A percentile compares a stretch with the other conserved stretches of the same genome.
These are phyloP conservation scores for Halcyon senegalensis DNA, from an alignment of 2,113 vertebrate species.

Conservation along the genomic window DNA sequence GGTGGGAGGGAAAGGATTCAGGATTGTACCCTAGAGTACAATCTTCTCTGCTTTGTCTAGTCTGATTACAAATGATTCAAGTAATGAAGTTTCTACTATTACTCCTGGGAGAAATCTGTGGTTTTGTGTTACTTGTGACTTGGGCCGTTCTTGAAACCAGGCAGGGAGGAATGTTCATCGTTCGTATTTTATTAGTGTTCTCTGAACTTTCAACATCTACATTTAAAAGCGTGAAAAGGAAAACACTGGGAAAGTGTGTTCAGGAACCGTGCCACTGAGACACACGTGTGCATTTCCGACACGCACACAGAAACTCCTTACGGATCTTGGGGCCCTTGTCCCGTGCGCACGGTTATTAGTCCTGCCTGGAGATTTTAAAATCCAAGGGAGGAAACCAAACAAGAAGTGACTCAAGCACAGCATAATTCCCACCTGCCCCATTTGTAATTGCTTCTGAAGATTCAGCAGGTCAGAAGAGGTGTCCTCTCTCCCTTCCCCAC, in stretches of 20 bases:
- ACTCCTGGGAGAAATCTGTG: slow-evolving; percentile 43
- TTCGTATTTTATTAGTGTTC: slow-evolving; percentile 7
- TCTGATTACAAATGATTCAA: slow-evolving; percentile 19
- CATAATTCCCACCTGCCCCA: not conserved
- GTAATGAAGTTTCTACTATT: not conserved
- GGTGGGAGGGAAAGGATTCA: not conserved
- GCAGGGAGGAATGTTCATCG: slow-evolving; percentile 1
- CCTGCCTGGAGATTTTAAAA: not conserved
- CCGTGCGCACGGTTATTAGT: not conserved
- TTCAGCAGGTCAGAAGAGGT: not conserved
- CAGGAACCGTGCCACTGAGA: not conserved
- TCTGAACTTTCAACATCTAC: slow-evolving; percentile 18
- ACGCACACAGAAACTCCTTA: not conserved
- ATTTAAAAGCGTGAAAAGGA: not conserved
- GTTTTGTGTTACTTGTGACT: not conserved
- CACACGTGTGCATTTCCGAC: not conserved
- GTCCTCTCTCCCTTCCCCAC: too few relatives aligned
- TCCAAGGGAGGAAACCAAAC: not conserved
- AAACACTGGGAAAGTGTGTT: not conserved
- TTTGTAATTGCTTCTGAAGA: not conserved
- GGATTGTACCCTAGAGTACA: not conserved
- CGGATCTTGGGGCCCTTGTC: not conserved
- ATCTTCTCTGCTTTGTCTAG: slow-evolving; percentile 14
- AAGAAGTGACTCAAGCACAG: not conserved
- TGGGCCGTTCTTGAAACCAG: not conserved